Percentiles rank a stretch among this genome's conserved stretches.
Conservation (phyloP, 37 sponge, comb jelly and placozoan species). For the Halisarca cf. caerulea region DNA sequence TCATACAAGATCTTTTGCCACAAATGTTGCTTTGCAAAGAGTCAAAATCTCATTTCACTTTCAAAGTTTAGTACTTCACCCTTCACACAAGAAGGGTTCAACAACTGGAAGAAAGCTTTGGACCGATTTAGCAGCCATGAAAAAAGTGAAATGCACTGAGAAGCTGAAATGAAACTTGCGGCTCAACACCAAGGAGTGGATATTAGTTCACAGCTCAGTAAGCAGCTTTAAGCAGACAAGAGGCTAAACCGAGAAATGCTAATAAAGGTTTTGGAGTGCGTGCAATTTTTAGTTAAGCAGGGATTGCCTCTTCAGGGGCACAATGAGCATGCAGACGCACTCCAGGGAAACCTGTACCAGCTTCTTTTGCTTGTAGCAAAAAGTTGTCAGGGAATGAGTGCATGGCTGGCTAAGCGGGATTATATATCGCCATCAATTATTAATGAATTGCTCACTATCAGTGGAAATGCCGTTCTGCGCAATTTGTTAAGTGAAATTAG, state of each 20-base stretch:
- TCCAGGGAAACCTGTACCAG: conserved; percentile 53
- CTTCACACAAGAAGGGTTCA: conserved; percentile 46
- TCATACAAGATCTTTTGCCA: conserved; percentile 32
- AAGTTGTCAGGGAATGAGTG: conserved; percentile 11
- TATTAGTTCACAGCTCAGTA: conserved; percentile 10
- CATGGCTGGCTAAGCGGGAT: conserved; percentile 17
- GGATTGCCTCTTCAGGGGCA: conserved; percentile 53
- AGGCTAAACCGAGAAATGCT: background rate
- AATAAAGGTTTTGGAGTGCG: background rate
- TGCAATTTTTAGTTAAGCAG: conserved; percentile 35
- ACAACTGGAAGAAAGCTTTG: conserved; percentile 61
- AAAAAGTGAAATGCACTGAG: conserved; percentile 13
- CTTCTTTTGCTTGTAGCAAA: conserved; percentile 22
- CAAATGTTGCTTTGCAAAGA: conserved; percentile 35
- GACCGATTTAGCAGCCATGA: conserved; percentile 22
- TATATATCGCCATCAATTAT: conserved; percentile 38
- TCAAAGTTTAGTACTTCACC: conserved; percentile 24
- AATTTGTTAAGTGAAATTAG: conserved; percentile 8
- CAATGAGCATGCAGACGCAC: conserved; percentile 37
- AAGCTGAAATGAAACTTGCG: conserved; percentile 33
- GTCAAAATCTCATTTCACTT: conserved; percentile 9
- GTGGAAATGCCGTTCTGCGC: conserved; percentile 18
- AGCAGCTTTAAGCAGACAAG: conserved; percentile 4
- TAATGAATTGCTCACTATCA: conserved; percentile 42
- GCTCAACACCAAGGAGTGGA: background rate